These are phyloP conservation scores for Eucera pruinosa DNA, from an alignment of 2,888 invertebrate species.

Conservation along the genomic window DNA sequence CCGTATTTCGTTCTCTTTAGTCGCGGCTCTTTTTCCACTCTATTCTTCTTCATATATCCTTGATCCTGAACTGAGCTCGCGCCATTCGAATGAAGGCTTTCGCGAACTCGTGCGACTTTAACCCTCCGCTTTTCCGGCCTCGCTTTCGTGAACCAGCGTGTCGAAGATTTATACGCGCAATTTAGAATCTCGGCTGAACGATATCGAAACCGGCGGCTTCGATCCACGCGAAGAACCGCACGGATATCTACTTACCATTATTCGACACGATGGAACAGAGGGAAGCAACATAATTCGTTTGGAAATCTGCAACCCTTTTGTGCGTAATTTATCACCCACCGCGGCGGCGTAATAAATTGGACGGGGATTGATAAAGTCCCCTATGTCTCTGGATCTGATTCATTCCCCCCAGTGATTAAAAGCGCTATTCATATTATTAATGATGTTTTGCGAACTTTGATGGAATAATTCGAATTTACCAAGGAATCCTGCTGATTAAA, in stretches of 20 bases:
- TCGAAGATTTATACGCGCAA: constrained; percentile 55
- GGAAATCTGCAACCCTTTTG: constrained; percentile 35
- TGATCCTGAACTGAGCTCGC: constrained; percentile 60
- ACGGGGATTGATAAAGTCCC: constrained; percentile 43
- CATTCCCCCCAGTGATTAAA: constrained; percentile 37
- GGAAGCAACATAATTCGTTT: constrained; percentile 14
- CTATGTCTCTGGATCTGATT: constrained; percentile 25
- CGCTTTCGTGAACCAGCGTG: constrained; percentile 25
- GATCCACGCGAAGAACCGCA: constrained; percentile 16
- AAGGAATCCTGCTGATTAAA: too few relatives aligned
- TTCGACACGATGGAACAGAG: neutral
- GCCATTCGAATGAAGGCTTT: constrained; percentile 51
- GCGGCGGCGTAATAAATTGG: constrained; percentile 22
- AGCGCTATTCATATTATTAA: constrained; percentile 32
- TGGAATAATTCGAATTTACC: neutral
- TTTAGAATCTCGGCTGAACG: constrained; percentile 45
- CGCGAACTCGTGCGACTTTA: constrained; percentile 46
- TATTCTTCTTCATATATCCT: constrained; percentile 66
- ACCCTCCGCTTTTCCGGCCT: constrained; percentile 34
- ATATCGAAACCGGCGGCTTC: constrained; percentile 25
- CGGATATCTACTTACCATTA: constrained; percentile 31
- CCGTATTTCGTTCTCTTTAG: constrained; percentile 47
- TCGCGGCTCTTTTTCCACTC: constrained; percentile 48
- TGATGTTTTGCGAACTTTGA: constrained; percentile 7
- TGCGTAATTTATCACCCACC: constrained; percentile 10